A percentile compares a stretch with the other conserved stretches of the same genome.
These are phyloP conservation scores for Capitulum mitella DNA, from an alignment of 2,888 invertebrate species.

Conservation along the genomic window DNA sequence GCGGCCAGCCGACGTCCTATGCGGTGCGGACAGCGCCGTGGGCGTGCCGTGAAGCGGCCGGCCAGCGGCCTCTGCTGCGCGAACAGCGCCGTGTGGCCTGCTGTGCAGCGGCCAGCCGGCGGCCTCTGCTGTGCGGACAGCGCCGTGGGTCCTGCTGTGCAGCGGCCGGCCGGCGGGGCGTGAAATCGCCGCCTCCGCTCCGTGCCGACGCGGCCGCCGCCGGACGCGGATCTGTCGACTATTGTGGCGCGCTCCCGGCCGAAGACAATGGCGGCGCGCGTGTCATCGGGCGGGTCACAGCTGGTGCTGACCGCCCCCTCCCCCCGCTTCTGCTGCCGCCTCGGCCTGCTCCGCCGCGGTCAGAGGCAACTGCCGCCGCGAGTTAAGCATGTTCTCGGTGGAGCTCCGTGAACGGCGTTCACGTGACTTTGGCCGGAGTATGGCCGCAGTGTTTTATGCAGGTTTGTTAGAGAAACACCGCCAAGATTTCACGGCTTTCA, in stretches of 20 bases:
- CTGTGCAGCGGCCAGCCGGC: no score
- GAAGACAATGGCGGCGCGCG: constrained; percentile 12
- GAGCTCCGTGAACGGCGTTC: not conserved
- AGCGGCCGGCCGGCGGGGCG: not conserved
- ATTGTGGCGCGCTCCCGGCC: not conserved
- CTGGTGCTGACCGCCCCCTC: not conserved
- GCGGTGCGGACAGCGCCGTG: no score
- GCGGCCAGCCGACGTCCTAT: no score
- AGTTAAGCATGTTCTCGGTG: not conserved
- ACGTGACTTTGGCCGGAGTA: no score
- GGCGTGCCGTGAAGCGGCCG: no score
- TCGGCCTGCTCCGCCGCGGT: not conserved
- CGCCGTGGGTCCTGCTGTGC: no score
- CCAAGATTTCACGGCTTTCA: no score
- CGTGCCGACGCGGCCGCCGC: not conserved
- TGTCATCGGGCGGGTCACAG: not conserved
- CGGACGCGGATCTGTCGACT: not conserved
- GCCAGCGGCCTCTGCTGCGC: no score
- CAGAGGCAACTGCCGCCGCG: not conserved
- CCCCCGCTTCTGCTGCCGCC: not conserved
- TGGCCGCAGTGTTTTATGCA: no score
- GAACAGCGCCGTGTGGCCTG: no score
- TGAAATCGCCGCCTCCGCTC: not conserved
- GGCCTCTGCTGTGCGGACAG: no score
- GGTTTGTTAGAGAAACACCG: no score